Evolutionary conservation across 2,113 vertebrate genomes (phyloP).

Genomic region (Nannobrachium achirus): DNA sequence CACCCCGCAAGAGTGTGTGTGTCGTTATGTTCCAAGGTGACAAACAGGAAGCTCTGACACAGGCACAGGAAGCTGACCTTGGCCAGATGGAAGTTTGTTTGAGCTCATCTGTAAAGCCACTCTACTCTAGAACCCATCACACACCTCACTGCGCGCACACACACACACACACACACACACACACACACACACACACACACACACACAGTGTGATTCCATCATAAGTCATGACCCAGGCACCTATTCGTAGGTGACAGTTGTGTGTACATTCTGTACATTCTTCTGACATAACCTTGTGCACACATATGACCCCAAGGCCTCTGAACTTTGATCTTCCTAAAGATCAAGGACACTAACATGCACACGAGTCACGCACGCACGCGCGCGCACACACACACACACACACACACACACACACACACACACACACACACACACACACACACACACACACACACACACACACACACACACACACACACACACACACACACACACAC

Average conservation of each 20-base stretch:
- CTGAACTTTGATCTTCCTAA: slow-evolving; percentile 16
- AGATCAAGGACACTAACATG: slow-evolving; percentile 1
- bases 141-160: background rate
- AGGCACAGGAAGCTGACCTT: slow-evolving; percentile 56
- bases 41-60: slow-evolving; percentile 69
- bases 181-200: slow-evolving; percentile 11
- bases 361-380: slow-evolving; percentile 10
- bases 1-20: slow-evolving; percentile 32
- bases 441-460: no score
- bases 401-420: background rate
- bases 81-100: slow-evolving; percentile 16
- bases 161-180: slow-evolving; percentile 11
- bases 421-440: no score
- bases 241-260: slow-evolving; percentile 16
- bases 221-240: background rate
- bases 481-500: no score
- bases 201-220: background rate
- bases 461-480: no score
- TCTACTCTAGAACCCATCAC: background rate
- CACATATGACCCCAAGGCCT: slow-evolving; percentile 7
- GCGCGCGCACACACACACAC: slow-evolving; percentile 14
- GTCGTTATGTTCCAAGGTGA: slow-evolving; percentile 38
- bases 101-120: slow-evolving; percentile 48
- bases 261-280: background rate
- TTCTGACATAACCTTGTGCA: slow-evolving; percentile 11